A percentile compares a stretch with the other conserved stretches of the same genome.
Evolutionary conservation across 2,888 invertebrate species (phyloP).

Genomic region (Trimorus sp.): DNA sequence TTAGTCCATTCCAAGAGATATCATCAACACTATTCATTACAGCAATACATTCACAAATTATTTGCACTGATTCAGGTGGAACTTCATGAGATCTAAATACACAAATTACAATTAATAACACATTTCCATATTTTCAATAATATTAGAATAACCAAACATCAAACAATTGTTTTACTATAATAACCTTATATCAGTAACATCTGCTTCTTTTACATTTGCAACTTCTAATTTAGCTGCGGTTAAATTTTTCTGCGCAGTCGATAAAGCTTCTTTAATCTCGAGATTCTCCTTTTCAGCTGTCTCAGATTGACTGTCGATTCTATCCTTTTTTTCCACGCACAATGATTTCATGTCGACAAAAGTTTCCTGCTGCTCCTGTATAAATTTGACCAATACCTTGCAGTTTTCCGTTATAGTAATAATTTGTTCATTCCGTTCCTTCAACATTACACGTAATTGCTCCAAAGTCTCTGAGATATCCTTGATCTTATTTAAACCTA

Average conservation of each 20-base stretch:
- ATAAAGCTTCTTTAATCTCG: slow-evolving; percentile 91
- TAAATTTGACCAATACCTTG: slow-evolving; percentile 89
- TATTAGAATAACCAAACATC: too few relatives aligned
- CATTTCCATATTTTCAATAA: too few relatives aligned
- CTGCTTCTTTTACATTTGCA: slow-evolving; percentile 91
- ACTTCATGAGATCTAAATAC: slow-evolving; percentile 90
- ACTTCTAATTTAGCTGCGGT: slow-evolving; percentile 91
- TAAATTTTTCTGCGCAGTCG: slow-evolving; percentile 92
- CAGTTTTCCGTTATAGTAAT: slow-evolving; percentile 91
- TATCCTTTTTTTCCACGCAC: slow-evolving; percentile 89
- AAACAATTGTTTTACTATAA: slow-evolving; percentile 3
- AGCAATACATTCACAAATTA: slow-evolving; percentile 94
- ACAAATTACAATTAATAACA: neutral
- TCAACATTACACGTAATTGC: slow-evolving; percentile 90
- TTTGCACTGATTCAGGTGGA: slow-evolving; percentile 95
- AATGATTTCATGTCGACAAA: slow-evolving; percentile 91
- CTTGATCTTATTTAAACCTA: slow-evolving; percentile 88
- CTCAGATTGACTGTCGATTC: slow-evolving; percentile 91
- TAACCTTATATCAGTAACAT: slow-evolving; percentile 92
- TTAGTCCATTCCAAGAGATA: slow-evolving; percentile 94
- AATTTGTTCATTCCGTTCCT: slow-evolving; percentile 86
- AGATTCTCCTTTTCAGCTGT: slow-evolving; percentile 91
- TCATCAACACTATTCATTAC: slow-evolving; percentile 92
- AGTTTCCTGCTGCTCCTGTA: slow-evolving; percentile 86
- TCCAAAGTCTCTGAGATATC: slow-evolving; percentile 92